Conservation (phyloP, 2,888 invertebrate genomes). For the Phalangium opilio region DNA sequence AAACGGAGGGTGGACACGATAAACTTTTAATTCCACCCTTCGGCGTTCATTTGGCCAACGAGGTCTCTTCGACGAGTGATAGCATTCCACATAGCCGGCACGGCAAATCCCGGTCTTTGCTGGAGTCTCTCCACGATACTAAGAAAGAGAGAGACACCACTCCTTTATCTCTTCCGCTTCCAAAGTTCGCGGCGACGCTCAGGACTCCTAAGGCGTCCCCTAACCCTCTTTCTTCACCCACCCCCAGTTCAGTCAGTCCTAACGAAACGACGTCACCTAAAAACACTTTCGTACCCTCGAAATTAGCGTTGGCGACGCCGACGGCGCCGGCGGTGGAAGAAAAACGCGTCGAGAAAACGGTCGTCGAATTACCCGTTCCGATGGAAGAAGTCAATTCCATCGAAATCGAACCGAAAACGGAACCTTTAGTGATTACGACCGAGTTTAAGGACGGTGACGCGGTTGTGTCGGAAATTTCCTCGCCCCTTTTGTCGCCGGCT, state of each 20-base stretch:
- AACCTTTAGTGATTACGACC: neutral
- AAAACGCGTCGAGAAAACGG: neutral
- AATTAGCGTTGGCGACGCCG: slow-evolving; percentile 8
- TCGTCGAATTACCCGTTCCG: neutral
- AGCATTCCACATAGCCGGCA: slow-evolving; percentile 2
- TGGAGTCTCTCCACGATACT: slow-evolving; percentile 7
- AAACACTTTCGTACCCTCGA: neutral
- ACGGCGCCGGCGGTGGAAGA: neutral
- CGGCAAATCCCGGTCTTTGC: slow-evolving; percentile 2
- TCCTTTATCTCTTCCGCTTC: slow-evolving; percentile 48
- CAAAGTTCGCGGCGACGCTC: slow-evolving; percentile 52
- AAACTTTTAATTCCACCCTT: too few species aligned
- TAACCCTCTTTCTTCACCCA: slow-evolving; percentile 24
- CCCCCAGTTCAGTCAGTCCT: slow-evolving; percentile 13
- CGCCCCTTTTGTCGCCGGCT: neutral
- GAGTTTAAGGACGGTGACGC: neutral
- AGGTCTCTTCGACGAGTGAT: slow-evolving; percentile 3
- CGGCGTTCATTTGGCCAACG: slow-evolving; percentile 1
- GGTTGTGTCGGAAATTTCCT: neutral
- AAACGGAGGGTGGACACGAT: too few species aligned
- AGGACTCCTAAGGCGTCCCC: slow-evolving; percentile 46
- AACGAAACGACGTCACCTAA: slow-evolving; percentile 14
- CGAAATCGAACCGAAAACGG: neutral
- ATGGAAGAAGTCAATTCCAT: neutral
- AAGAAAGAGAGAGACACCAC: slow-evolving; percentile 13